A percentile compares a stretch with the other conserved stretches of the same genome.
phyloP scores from a whole-genome alignment of 2,113 vertebrate species.

The Neofelis nebulosa region DNA sequence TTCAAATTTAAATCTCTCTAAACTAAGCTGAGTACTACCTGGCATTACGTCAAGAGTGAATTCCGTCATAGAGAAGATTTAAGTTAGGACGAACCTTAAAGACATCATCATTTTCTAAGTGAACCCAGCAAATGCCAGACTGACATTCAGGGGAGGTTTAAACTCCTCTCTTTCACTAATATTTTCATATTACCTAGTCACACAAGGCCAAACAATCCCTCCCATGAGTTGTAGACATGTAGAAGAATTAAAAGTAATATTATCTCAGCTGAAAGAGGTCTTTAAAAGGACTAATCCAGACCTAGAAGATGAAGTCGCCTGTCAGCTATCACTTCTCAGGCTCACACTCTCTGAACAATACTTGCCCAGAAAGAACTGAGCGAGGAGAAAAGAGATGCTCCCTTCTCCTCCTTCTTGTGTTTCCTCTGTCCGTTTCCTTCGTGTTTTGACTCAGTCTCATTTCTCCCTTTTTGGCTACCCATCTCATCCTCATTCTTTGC shows the following conservation, averaged over 20 bases:
- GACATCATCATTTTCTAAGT: neutral
- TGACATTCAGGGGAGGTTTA: neutral
- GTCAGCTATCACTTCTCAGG: neutral
- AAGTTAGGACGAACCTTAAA: neutral
- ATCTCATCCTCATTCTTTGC: neutral
- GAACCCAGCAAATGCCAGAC: neutral
- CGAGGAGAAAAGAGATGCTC: fast-evolving
- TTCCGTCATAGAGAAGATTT: neutral
- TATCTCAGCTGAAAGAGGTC: neutral
- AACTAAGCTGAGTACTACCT: too few species aligned
- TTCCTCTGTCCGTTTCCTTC: neutral
- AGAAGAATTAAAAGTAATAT: neutral
- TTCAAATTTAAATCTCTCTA: neutral
- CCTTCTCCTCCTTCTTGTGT: neutral
- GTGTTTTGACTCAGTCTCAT: neutral
- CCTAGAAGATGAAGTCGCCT: too few species aligned
- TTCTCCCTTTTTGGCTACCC: neutral
- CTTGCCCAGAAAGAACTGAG: neutral
- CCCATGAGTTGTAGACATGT: neutral
- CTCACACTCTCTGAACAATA: neutral
- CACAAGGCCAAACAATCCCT: neutral
- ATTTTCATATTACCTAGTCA: neutral
- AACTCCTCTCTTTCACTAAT: neutral
- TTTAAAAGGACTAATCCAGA: neutral
- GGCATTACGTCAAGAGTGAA: neutral